Conservation (phyloP, 2,797 vertebrate species). For the Poliocrania exsul region DNA sequence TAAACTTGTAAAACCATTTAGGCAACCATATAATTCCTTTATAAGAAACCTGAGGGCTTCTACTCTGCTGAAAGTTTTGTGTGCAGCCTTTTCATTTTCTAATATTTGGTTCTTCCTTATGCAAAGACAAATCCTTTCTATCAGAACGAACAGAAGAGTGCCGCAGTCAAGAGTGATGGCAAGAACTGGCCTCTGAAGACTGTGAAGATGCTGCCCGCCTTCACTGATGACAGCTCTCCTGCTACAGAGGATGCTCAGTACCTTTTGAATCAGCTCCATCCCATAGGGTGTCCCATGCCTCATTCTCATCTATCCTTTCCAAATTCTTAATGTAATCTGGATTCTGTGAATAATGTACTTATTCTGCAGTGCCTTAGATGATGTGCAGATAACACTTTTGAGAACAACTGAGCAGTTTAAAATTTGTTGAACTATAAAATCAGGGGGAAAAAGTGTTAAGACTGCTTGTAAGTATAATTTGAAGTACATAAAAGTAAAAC, state of each 20-base stretch:
- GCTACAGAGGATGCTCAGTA: not conserved
- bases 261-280: not conserved
- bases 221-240: not conserved
- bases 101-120: not conserved
- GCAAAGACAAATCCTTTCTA: not conserved
- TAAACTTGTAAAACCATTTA: conserved; percentile 28
- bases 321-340: not conserved
- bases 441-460: not conserved
- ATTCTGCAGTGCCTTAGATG: not conserved
- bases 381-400: not conserved
- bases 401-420: not conserved
- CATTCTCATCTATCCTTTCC: not conserved
- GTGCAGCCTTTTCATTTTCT: not conserved
- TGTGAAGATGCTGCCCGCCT: not conserved
- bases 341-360: not conserved
- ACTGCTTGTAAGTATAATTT: not conserved
- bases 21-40: conserved; percentile 1
- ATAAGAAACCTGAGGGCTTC: not conserved
- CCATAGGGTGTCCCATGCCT: rapidly evolving
- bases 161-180: not conserved
- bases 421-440: not conserved
- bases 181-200: not conserved
- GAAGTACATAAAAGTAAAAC: not conserved
- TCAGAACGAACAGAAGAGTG: not conserved
- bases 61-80: not conserved